Evolutionary conservation across 2,113 vertebrate genomes (phyloP).

Genomic region (Eclectus roratus): DNA sequence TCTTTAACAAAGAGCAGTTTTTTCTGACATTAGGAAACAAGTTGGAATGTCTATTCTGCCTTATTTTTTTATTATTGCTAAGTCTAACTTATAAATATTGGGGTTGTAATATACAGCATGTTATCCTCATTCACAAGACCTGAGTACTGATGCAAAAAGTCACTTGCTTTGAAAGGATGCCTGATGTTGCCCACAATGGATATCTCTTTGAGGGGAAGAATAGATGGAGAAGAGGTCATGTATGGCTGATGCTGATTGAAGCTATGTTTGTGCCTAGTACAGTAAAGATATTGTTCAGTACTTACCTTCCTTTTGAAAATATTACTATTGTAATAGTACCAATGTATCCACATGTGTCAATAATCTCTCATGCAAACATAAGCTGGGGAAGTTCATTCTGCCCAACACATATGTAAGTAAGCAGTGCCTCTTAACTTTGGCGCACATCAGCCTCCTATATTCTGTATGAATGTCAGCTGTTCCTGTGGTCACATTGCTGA

Average conservation of each 20-base stretch:
- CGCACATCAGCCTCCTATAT: not conserved
- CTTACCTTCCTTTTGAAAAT: slow-evolving; percentile 38
- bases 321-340: slow-evolving; percentile 30
- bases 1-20: not conserved
- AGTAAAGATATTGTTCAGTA: slow-evolving; percentile 29
- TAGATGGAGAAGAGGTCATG: not conserved
- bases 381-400: not conserved
- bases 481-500: not conserved
- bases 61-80: not conserved
- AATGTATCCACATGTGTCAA: not conserved
- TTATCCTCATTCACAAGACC: not conserved
- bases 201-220: not conserved
- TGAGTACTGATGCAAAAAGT: not conserved
- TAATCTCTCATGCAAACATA: not conserved
- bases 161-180: not conserved
- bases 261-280: not conserved
- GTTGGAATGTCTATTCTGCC: not conserved
- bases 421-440: not conserved
- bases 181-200: not conserved
- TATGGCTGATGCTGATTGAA: not conserved
- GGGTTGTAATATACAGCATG: not conserved
- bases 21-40: not conserved
- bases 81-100: not conserved
- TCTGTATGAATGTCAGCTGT: not conserved
- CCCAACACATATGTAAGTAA: not conserved